Evolutionary conservation across 2,113 vertebrate species (phyloP).

Genomic region (Buteo buteo): DNA sequence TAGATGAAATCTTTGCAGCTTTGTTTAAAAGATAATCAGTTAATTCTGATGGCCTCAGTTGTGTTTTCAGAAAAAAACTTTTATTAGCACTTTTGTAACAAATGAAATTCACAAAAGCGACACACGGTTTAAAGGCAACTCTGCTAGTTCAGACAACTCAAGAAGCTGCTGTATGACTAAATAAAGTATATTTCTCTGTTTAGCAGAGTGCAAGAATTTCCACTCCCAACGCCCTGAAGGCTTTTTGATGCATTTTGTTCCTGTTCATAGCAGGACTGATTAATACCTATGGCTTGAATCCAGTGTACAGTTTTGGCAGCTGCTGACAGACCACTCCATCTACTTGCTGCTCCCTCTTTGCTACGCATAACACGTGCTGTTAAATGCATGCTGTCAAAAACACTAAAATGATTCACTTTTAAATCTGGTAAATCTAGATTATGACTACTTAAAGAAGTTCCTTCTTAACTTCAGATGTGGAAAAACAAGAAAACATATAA

Average conservation of each 20-base stretch:
- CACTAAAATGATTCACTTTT: neutral
- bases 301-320: slow-evolving; percentile 19
- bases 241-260: slow-evolving; percentile 7
- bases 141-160: neutral
- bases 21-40: neutral
- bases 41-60: neutral
- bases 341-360: slow-evolving; percentile 6
- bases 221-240: neutral
- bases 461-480: neutral
- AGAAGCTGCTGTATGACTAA: slow-evolving; percentile 5
- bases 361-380: neutral
- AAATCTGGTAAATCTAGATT: neutral
- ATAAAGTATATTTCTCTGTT: neutral
- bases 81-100: neutral
- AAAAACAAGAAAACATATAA: neutral
- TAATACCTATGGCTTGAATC: slow-evolving; percentile 40
- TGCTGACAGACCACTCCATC: neutral
- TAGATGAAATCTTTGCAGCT: neutral
- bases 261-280: slow-evolving; percentile 22
- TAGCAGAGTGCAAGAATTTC: slow-evolving; percentile 7
- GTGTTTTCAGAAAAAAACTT: neutral
- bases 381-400: neutral
- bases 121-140: neutral
- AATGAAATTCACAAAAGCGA: neutral
- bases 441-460: neutral